Evolutionary conservation across 2,888 invertebrate species (phyloP).

Genomic region (Lepidochitona cinerea): DNA sequence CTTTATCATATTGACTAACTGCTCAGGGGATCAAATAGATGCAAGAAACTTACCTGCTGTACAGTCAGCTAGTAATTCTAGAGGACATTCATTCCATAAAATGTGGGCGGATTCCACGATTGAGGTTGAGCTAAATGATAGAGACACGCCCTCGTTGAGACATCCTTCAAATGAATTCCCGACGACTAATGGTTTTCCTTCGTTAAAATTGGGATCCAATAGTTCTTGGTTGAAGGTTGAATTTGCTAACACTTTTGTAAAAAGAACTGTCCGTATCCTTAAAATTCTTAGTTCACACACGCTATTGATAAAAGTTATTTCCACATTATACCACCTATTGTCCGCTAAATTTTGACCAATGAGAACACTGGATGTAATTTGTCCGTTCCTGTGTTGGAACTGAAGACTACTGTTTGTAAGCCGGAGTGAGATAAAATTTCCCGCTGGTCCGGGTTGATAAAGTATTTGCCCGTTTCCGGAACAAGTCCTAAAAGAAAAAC

Average conservation of each 20-base stretch:
- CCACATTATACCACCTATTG: background rate
- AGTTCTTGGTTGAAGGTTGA: slow-evolving; percentile 37
- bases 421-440: background rate
- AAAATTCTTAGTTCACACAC: slow-evolving; percentile 27
- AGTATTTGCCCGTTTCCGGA: background rate
- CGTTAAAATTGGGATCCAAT: slow-evolving; percentile 29
- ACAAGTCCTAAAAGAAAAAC: background rate
- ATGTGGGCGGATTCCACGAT: background rate
- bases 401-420: background rate
- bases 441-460: background rate
- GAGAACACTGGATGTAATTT: background rate
- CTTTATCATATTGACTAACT: no score
- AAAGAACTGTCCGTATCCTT: slow-evolving; percentile 19
- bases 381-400: background rate
- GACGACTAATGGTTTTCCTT: slow-evolving; percentile 31
- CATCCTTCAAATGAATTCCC: slow-evolving; percentile 19
- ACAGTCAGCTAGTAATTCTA: background rate
- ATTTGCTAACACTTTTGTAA: slow-evolving; percentile 38
- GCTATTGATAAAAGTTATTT: background rate
- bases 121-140: background rate
- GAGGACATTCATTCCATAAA: background rate
- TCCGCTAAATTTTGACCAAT: background rate
- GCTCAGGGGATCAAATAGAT: no score
- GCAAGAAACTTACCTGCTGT: background rate
- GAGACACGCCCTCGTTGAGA: background rate